A percentile compares a stretch with the other conserved stretches of the same genome.
Conservation (phyloP, 2,888 invertebrate genomes). For the Incurvaria masculella region DNA sequence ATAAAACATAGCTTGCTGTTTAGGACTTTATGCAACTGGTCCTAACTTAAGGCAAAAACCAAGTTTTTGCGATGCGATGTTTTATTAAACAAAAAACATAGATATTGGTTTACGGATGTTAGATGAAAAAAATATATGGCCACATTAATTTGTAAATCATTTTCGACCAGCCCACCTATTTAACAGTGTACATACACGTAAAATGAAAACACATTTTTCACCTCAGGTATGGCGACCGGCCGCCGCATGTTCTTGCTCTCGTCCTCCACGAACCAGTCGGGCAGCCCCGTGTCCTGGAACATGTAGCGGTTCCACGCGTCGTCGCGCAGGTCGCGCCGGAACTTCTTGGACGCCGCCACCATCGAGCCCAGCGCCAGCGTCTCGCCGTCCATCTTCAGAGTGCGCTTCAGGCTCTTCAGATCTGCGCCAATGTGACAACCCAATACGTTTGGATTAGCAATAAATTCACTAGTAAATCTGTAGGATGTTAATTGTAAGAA, state of each 20-base stretch:
- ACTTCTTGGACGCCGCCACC: constrained; percentile 87
- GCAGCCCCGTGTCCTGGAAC: constrained; percentile 87
- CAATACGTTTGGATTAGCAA: too few relatives aligned
- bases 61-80: too few relatives aligned
- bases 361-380: constrained; percentile 91
- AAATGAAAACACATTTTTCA: constrained; percentile 20
- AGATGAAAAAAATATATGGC: too few relatives aligned
- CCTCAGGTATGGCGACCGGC: constrained; percentile 80
- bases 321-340: constrained; percentile 86
- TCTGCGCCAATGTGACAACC: constrained; percentile 26
- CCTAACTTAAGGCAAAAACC: too few relatives aligned
- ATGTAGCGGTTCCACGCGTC: constrained; percentile 91
- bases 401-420: constrained; percentile 50
- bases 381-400: constrained; percentile 74
- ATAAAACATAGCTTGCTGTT: too few relatives aligned
- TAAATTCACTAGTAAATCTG: too few relatives aligned
- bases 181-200: neutral
- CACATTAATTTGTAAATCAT: too few relatives aligned
- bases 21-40: too few relatives aligned
- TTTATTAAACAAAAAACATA: too few relatives aligned
- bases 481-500: too few relatives aligned
- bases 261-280: constrained; percentile 95
- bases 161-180: too few relatives aligned
- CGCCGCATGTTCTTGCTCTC: constrained; percentile 88
- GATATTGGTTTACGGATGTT: too few relatives aligned